phyloP scores from a whole-genome alignment of 2,797 vertebrate species.

The Lutjanus campechanus region DNA sequence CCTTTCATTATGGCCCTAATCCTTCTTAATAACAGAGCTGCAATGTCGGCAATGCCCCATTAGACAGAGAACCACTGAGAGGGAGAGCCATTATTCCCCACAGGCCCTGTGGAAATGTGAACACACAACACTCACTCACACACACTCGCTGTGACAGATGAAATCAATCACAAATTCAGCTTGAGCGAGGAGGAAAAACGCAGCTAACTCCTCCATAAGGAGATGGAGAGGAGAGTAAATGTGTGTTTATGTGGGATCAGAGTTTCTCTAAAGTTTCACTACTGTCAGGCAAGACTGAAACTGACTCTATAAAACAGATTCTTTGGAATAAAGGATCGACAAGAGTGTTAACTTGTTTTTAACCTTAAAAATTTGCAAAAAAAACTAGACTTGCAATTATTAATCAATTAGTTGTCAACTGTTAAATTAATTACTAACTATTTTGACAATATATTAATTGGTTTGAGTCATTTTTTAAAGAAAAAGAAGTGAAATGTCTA shows the following conservation, averaged over 20 bases:
- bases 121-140: conserved; percentile 64
- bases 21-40: conserved; percentile 87
- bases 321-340: neutral
- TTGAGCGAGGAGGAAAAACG: conserved; percentile 49
- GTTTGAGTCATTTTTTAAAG: no score
- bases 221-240: conserved; percentile 40
- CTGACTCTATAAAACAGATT: conserved; percentile 1
- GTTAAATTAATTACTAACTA: no score
- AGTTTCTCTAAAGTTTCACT: conserved; percentile 29
- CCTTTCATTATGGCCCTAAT: conserved; percentile 87
- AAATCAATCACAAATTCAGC: conserved; percentile 77
- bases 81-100: conserved; percentile 78
- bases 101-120: conserved; percentile 71
- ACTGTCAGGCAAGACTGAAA: conserved; percentile 13
- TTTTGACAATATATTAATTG: no score
- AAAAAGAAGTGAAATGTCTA: no score
- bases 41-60: conserved; percentile 83
- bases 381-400: no score
- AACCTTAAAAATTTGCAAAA: no score
- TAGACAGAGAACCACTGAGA: conserved; percentile 80
- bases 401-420: no score
- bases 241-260: conserved; percentile 40
- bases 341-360: neutral
- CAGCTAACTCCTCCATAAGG: conserved; percentile 26
- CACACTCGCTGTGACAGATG: conserved; percentile 67